A percentile compares a stretch with the other conserved stretches of the same genome.
Evolutionary conservation across 2,888 invertebrate genomes (phyloP).

Genomic region (Papilio protenor): DNA sequence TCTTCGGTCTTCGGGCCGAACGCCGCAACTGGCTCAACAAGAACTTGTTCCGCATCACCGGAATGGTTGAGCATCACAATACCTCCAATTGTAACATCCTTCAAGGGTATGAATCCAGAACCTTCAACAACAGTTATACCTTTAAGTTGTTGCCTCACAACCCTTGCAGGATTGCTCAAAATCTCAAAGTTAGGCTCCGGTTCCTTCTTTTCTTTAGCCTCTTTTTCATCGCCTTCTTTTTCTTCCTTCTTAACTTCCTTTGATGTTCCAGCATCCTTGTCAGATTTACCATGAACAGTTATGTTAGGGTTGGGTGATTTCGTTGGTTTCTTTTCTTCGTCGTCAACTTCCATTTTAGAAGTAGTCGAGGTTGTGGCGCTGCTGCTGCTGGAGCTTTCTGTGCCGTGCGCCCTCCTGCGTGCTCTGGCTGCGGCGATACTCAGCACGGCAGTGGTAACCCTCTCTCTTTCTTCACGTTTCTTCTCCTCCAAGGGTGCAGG

Average conservation of each 20-base stretch:
- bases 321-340: constrained; percentile 84
- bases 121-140: constrained; percentile 91
- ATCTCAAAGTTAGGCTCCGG: constrained; percentile 97
- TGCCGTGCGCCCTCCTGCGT: constrained; percentile 91
- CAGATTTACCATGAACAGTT: constrained; percentile 80
- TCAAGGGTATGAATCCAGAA: constrained; percentile 92
- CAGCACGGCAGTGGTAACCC: constrained; percentile 98
- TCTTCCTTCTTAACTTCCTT: constrained; percentile 82
- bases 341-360: constrained; percentile 95
- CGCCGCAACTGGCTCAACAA: constrained; percentile 96
- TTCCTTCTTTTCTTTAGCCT: constrained; percentile 88
- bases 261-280: constrained; percentile 71
- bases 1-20: constrained; percentile 96
- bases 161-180: constrained; percentile 96
- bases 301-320: constrained; percentile 80
- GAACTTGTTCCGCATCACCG: constrained; percentile 91
- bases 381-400: constrained; percentile 85
- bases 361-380: constrained; percentile 83
- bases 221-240: constrained; percentile 77
- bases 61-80: constrained; percentile 97
- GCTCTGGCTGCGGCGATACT: constrained; percentile 97
- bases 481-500: constrained; percentile 99
- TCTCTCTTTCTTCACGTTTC: constrained; percentile 98
- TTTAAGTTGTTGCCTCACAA: constrained; percentile 95
- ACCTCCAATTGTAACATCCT: constrained; percentile 97